Conservation (phyloP, 2,113 vertebrate species). For the Pogona vitticeps region DNA sequence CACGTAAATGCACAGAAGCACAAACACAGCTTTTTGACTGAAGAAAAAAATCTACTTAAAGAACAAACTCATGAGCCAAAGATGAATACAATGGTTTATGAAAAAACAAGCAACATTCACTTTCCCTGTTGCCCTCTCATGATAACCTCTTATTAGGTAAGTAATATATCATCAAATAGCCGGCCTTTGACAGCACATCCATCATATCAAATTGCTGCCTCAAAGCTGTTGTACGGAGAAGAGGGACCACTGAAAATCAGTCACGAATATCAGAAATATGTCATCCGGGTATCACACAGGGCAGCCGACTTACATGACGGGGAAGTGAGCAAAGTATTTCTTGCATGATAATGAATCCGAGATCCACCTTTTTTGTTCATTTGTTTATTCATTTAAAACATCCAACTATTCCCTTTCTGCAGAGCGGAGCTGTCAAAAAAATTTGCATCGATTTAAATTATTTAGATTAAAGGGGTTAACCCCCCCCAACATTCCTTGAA, state of each 20-base stretch:
- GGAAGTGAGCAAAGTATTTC: slow-evolving; percentile 11
- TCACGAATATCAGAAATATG: slow-evolving; percentile 41
- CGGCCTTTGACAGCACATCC: slow-evolving; percentile 46
- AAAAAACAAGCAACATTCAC: slow-evolving; percentile 43
- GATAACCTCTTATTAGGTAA: slow-evolving; percentile 50
- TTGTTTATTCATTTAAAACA: too few relatives aligned
- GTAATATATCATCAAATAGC: slow-evolving; percentile 49
- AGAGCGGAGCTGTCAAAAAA: too few relatives aligned
- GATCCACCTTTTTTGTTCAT: neutral
- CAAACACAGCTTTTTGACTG: neutral
- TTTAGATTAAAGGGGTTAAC: too few relatives aligned
- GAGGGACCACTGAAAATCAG: slow-evolving; percentile 37
- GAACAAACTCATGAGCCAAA: slow-evolving; percentile 45
- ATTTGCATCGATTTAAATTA: too few relatives aligned
- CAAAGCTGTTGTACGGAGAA: slow-evolving; percentile 29
- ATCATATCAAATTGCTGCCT: slow-evolving; percentile 37
- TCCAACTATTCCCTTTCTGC: too few relatives aligned
- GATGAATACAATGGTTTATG: slow-evolving; percentile 36
- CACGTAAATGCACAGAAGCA: too few relatives aligned
- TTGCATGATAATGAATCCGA: neutral
- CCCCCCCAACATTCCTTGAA: too few relatives aligned
- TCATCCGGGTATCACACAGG: neutral
- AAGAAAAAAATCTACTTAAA: neutral
- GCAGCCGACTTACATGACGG: slow-evolving; percentile 3
- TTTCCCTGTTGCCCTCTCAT: slow-evolving; percentile 31